Base-by-base conservation (phyloP, 2,113 vertebrate species). In the Ramphastos sulfuratus region DNA sequence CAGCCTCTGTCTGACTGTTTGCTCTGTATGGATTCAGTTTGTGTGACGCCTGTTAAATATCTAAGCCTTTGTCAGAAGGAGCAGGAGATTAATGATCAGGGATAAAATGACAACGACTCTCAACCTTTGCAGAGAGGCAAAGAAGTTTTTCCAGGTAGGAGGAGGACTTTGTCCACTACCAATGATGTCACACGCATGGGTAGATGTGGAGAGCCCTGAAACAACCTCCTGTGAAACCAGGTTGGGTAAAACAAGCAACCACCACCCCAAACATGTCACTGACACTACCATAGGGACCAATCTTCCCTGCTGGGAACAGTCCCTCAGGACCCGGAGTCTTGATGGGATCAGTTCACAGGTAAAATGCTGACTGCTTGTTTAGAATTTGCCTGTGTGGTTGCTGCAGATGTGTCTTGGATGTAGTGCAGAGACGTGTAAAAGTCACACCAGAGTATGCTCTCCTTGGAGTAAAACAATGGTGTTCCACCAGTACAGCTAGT, bases 1-100 rank as follows among this genome's bases (percentile, higher is more conserved):
- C 78, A 92, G 59, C 37, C 65, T 95, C 92, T 96, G 91, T 96
- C 82, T 89, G 74, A 75, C 55, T 96, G 81, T 94, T 93, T 96
- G 75, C 81, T 95, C 77, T 92, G 77, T 52, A 70, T 78, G 50
- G 77, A 78, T 84, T 93, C 75, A 76, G 60, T 96, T 91, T 91
- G 85, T 94, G 67, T 85, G 90, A 92, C 42, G 30, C 69, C n/a
- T 75, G 72, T 71, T 95, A 92, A 82, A 85, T 77, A 94, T 42
- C 75, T 78, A 87, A 71, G 72, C 75, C 83, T 88, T 93, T 95
- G 90, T 90, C 54, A 73, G 65, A 94, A 83, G 82, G 94, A 93
- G 95, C 76, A 92, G 72, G 84, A 92, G 85, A 86, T 88, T 78
- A 92, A 84, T 95, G 70, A 93, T 25, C n/a, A 24, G 30, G 89